phyloP scores from a whole-genome alignment of 2,113 vertebrate species.

The Ursus arctos region DNA sequence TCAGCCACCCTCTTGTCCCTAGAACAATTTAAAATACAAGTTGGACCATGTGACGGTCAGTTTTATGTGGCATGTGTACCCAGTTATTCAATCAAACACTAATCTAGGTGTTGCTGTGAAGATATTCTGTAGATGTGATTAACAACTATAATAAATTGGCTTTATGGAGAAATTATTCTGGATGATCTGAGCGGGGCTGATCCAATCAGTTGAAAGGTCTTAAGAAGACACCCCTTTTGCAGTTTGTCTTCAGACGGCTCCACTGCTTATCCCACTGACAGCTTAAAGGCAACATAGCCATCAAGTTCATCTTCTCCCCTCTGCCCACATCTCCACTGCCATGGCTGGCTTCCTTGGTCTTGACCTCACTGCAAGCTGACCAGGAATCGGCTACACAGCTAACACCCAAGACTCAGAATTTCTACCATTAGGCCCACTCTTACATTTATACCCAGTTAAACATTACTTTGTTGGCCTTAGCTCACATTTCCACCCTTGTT shows the following conservation, averaged over 20 bases:
- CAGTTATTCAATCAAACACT: background rate
- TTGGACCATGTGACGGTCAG: background rate
- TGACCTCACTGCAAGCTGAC: background rate
- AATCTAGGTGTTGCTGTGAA: background rate
- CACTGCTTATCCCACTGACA: background rate
- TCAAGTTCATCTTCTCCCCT: background rate
- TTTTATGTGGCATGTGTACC: conserved; percentile 6
- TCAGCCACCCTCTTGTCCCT: background rate
- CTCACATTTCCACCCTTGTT: background rate
- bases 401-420: background rate
- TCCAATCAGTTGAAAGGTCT: background rate
- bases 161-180: background rate
- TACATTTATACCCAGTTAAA: background rate
- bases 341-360: background rate
- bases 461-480: background rate
- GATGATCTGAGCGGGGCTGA: background rate
- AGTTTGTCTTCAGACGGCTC: background rate
- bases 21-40: conserved; percentile 35
- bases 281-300: background rate
- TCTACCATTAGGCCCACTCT: background rate
- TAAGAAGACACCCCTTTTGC: background rate
- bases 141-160: background rate
- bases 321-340: background rate
- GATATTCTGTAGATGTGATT: background rate
- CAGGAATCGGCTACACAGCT: background rate